Base-by-base conservation (phyloP, 2,113 vertebrate species). In the Zosterops hypoxanthus region DNA sequence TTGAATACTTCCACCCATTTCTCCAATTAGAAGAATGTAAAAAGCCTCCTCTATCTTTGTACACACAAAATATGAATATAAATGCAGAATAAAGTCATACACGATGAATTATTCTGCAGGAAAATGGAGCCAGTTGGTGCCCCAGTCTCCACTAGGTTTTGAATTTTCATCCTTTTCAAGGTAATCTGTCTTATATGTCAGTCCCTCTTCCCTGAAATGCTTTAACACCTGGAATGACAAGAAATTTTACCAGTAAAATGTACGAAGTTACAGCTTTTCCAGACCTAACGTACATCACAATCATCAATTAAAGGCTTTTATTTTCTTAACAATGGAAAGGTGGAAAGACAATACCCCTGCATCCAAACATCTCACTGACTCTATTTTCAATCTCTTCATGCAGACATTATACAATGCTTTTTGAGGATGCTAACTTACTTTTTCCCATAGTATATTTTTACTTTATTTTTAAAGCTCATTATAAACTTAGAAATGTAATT, bases 81-180 rank as follows among this genome's bases (percentile, higher is more conserved):
- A 7, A 12, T 57, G 39, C 6, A 59, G 18, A 63, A 76, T 25
- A 26, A 21, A 76, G 12, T 13, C 12, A 79, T 47, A n/a, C 24
- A 42, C 55, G 16, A 7, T 8, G 50, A 63, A 72, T 59, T 21
- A 6, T 41, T 87, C n/a, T 64, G 12, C 13, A 31, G 26, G 5
- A 28, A 76, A 61, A 26, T 49, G n/a, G 36, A 1, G 4, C 2
- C 23, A 39, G 9, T 2, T 12, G 0, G 0, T 57, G 7, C 2
- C 13, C 2, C 22, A 60, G 20, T 33, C 15, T 26, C 21, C 46
- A 44, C 0, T 21, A 20, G 22, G 56, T 56, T 82, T 78, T 61
- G 17, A 73, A 41, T 71, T 88, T 16, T 71, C 3, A 11, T 24
- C 17, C 31, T 19, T 39, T 78, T 39, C 53, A 44, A 68, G 5